A percentile compares a stretch with the other conserved stretches of the same genome.
Conservation (phyloP, 2,113 vertebrate genomes). For the Marmota flaviventris region DNA sequence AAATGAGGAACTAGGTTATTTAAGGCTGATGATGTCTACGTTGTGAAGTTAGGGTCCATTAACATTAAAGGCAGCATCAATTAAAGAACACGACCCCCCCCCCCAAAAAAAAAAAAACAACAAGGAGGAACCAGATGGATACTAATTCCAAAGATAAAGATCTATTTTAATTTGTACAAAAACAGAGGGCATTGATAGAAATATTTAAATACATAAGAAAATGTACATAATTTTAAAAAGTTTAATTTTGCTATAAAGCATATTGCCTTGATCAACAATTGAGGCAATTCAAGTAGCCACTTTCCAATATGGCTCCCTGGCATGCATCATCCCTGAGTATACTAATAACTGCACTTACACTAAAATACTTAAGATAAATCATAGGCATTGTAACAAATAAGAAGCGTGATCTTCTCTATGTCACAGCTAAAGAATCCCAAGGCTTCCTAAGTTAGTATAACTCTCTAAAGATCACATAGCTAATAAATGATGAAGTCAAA, state of each 20-base stretch:
- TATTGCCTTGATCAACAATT: neutral
- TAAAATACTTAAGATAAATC: constrained; percentile 11
- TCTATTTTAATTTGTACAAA: neutral
- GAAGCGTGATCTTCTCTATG: neutral
- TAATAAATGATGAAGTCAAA: neutral
- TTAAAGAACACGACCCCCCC: neutral
- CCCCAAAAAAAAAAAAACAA: neutral
- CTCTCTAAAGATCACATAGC: neutral
- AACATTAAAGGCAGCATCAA: neutral
- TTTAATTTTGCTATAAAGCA: neutral
- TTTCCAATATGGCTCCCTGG: neutral
- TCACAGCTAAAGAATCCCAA: neutral
- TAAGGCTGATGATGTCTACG: neutral
- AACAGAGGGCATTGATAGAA: neutral
- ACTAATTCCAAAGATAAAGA: neutral
- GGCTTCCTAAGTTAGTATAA: neutral
- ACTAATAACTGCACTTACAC: neutral
- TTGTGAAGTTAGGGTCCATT: neutral
- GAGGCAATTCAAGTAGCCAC: neutral
- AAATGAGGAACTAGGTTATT: neutral
- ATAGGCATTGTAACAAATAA: neutral
- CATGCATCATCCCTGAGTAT: neutral
- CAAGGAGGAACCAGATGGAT: neutral
- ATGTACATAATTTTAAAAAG: neutral
- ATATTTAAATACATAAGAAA: neutral